These are phyloP conservation scores for Cydia splendana DNA, from an alignment of 1,140 invertebrate genomes.

Conservation along the genomic window DNA sequence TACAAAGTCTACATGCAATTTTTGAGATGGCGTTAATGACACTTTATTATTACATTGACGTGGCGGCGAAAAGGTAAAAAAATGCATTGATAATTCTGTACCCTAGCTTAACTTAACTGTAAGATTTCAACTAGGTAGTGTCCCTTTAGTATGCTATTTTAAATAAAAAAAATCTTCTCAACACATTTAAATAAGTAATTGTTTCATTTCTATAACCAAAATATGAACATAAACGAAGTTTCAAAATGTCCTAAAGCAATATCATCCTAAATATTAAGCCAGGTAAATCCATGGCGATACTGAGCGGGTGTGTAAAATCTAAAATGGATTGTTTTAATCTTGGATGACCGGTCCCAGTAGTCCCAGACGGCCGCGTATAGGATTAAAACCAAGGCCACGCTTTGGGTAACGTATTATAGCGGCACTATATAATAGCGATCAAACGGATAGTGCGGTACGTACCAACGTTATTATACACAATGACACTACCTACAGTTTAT, in stretches of 20 bases:
- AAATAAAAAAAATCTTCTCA: not conserved
- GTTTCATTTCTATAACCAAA: not conserved
- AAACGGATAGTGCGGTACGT: not conserved
- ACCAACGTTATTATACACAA: too few species aligned
- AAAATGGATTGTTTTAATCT: slow-evolving; percentile 32
- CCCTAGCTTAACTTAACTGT: too few species aligned
- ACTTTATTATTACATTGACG: too few species aligned
- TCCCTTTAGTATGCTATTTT: too few species aligned
- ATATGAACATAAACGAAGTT: slow-evolving; percentile 29
- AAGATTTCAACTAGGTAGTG: too few species aligned
- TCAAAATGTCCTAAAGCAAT: not conserved
- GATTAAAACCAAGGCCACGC: slow-evolving; percentile 12
- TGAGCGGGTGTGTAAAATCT: slow-evolving; percentile 16
- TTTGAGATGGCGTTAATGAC: too few species aligned
- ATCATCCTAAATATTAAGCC: slow-evolving; percentile 5
- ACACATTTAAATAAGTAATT: not conserved
- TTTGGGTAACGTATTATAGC: not conserved
- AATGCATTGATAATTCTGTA: too few species aligned
- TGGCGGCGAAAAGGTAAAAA: not conserved
- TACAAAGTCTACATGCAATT: too few species aligned
- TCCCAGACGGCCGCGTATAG: slow-evolving; percentile 2
- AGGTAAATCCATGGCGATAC: slow-evolving; percentile 18
- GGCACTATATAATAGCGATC: too few species aligned
- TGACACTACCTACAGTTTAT: too few species aligned
- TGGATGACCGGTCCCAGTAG: slow-evolving; percentile 10